Evolutionary conservation across 2,113 vertebrate genomes (phyloP).

Genomic region (Dipodomys merriami): DNA sequence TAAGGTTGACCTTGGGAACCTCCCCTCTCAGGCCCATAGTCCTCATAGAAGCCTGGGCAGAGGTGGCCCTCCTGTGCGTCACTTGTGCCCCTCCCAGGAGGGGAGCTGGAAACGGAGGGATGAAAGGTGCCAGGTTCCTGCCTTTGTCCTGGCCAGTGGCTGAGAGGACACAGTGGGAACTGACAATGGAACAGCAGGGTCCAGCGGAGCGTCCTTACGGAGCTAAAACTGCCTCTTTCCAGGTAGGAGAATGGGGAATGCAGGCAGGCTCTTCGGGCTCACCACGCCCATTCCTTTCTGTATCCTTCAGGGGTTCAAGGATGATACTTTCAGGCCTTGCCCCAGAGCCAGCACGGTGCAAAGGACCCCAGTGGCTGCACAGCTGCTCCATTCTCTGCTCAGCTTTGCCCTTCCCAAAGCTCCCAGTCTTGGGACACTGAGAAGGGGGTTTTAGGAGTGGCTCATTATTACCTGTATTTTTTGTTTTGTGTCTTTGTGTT

Average conservation of each 20-base stretch:
- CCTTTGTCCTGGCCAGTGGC: background rate
- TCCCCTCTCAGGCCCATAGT: background rate
- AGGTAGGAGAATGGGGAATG: slow-evolving; percentile 55
- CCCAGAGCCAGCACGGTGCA: background rate
- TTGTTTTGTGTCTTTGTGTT: too few species aligned
- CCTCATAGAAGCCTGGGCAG: background rate
- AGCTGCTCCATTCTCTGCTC: background rate
- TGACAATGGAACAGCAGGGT: background rate
- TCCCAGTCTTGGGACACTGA: background rate
- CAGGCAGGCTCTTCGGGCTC: background rate
- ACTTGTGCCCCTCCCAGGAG: background rate
- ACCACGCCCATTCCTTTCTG: background rate
- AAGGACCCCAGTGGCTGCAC: background rate
- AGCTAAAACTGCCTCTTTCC: slow-evolving; percentile 43
- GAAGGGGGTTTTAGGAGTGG: background rate
- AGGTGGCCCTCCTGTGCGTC: background rate
- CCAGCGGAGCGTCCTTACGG: rapidly evolving
- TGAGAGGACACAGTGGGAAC: slow-evolving; percentile 19
- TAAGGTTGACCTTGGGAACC: background rate
- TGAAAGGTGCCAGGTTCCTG: slow-evolving; percentile 37
- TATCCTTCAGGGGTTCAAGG: background rate
- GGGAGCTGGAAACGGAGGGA: background rate
- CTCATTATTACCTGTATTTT: background rate
- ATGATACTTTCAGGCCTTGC: background rate
- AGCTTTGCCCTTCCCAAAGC: too few species aligned